Conservation (phyloP, 2,113 vertebrate species). For the Grus americana region DNA sequence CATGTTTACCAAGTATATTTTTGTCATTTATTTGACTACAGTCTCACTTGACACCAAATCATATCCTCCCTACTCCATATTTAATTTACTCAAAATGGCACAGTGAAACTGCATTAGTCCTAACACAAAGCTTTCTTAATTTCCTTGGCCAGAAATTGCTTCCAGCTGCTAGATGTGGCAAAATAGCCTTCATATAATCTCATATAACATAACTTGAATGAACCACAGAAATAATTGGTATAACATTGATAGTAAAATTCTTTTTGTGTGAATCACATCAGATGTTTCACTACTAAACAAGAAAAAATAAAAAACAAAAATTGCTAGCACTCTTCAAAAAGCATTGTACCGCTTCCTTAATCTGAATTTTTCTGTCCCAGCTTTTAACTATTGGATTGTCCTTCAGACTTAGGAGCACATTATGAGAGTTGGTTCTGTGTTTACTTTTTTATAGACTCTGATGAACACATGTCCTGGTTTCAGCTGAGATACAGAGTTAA, state of each 20-base stretch:
- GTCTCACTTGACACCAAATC: not conserved
- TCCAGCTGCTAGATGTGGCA: not conserved
- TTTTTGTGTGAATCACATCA: not conserved
- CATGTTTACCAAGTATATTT: not conserved
- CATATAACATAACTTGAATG: not conserved
- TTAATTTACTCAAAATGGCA: not conserved
- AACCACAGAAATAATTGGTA: not conserved
- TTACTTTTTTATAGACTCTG: not conserved
- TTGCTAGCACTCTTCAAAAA: not conserved
- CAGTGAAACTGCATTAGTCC: not conserved
- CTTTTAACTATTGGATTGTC: not conserved
- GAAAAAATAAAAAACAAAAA: not conserved
- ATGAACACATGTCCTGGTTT: not conserved
- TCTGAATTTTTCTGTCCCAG: not conserved
- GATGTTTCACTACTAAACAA: not conserved
- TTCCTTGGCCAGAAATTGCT: not conserved
- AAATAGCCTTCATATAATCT: not conserved
- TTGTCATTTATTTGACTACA: not conserved
- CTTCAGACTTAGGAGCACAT: not conserved
- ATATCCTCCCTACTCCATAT: not conserved
- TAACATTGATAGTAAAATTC: not conserved
- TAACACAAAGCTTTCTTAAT: not conserved
- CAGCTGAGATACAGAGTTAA: no score
- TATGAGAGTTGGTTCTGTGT: not conserved
- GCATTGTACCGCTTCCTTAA: not conserved